Evolutionary conservation across 2,113 vertebrate genomes (phyloP), one percentile per base, ranked within the genome.

Genomic region (Tychaedon coryphoeus): DNA sequence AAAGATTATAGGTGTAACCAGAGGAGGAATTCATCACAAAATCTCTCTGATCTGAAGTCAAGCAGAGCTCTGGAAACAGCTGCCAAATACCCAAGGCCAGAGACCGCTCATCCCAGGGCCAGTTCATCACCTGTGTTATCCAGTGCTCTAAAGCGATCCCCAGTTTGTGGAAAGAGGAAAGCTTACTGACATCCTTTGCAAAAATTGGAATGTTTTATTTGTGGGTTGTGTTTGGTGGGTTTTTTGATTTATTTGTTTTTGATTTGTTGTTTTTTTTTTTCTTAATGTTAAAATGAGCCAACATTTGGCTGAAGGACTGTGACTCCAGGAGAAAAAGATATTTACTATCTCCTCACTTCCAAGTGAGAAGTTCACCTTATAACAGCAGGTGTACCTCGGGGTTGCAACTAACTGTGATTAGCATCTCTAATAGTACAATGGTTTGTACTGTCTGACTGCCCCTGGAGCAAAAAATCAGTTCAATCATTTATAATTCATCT

Each of bases 1-100:
- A 91, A 80, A 90, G 89, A 82, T 84, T 95, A 85, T 75, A 95
- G 87, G 80, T 95, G 89, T 95, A 94, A 96, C 93, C 70, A 91
- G 91, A 92, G 62, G 53, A 95, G 73, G 91, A 95, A 79, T 90
- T 87, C 1, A 75, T 92, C 74, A 28, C 77, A 90, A 88, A 85
- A 70, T 69, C 62, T 86, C 54, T 93, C 89, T 94, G 89, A 85
- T 91, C 89, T 90, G 89, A 96, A 97, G 86, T 95, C 66, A 78
- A 72, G 76, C 80, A 95, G 94, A 93, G 79, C 70, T 89, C 56
- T 89, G 87, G 84, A 62, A 93, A 92, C 62, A 72, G 61, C 89
- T 93, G 80, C 77, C 62, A 92, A 93, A 84, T 57, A 89, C 28
- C 50, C 48, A 69, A 69, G 76, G 89, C 48, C 76, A 84, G 72